Evolutionary conservation across 2,888 invertebrate genomes (phyloP), one percentile per base, ranked within the genome.

Genomic region (Drosophila atripex): DNA sequence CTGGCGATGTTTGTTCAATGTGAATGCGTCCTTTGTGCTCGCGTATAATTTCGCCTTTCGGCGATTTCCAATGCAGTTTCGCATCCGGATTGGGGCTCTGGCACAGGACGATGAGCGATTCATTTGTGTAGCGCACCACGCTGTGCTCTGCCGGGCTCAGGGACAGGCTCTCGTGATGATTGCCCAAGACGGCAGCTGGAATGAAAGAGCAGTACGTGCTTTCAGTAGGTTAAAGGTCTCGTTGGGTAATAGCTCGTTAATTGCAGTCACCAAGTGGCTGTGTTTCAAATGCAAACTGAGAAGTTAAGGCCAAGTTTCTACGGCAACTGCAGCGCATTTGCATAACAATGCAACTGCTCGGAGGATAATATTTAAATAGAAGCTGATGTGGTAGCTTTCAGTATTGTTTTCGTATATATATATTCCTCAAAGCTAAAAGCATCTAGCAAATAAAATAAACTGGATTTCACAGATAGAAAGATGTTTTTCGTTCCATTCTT

Each of bases 1-100:
- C 90, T 85, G 89, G 76, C 59, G 82, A 73, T 53, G 84, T 75
- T 54, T 90, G 89, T 76, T 92, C 92, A 66, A 92, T 89, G 80
- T 92, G 92, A 49, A 92, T 90, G 58, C 92, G 90, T 73, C 92
- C 92, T 83, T 91, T 91, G 71, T 88, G 89, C 46, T 90, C 91
- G 71, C 87, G 89, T 57, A 91, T 88, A 70, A 89, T 83, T 73
- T 90, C 90, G 53, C 90, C 91, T 71, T 89, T 90, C 35, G 92
- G 92, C 70, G 90, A 91, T 73, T 89, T 86, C 92, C 92, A 92
- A 54, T 89, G 89, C 64, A 91, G 78, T 71, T 89, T 88, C 45
- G 82, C 85, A 54, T 89, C 88, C 56, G 87, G 66, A 54, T 83
- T 74, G 53, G 89, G 76, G 32, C 88, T 89, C 60, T 86, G 88